These are phyloP conservation scores for Struthio camelus DNA, from an alignment of 2,113 vertebrate genomes.

Conservation along the genomic window DNA sequence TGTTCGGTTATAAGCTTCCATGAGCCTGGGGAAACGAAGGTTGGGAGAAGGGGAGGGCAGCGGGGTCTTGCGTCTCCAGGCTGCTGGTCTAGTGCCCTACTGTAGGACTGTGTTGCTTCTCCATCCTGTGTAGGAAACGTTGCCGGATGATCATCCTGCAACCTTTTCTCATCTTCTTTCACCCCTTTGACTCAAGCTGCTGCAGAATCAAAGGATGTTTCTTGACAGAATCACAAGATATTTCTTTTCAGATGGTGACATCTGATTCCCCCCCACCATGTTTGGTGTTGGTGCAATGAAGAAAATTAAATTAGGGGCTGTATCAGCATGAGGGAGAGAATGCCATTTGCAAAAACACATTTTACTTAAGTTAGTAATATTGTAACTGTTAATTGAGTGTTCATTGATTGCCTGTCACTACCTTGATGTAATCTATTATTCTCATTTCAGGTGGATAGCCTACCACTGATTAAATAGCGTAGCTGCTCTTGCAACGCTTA, in stretches of 20 bases:
- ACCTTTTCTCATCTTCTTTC: neutral
- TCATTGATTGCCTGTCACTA: slow-evolving; percentile 66
- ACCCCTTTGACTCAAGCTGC: rapidly evolving
- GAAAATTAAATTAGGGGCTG: neutral
- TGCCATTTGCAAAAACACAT: neutral
- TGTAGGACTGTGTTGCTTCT: neutral
- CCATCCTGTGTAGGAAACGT: neutral
- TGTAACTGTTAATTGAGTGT: slow-evolving; percentile 69
- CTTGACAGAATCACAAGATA: rapidly evolving
- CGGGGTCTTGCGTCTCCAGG: neutral
- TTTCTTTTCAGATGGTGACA: neutral
- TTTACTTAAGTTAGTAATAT: slow-evolving; percentile 69
- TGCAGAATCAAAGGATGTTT: rapidly evolving
- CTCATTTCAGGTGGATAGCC: neutral
- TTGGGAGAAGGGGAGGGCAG: too few relatives aligned
- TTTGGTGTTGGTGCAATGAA: neutral
- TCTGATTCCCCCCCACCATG: neutral
- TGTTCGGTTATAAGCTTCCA: too few relatives aligned
- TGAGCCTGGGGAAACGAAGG: too few relatives aligned
- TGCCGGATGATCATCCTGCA: neutral
- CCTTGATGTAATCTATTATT: slow-evolving; percentile 56
- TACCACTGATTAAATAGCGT: neutral
- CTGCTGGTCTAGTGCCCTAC: neutral
- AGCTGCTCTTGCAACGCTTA: neutral
- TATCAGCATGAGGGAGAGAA: neutral